Evolutionary conservation across 2,888 invertebrate species (phyloP), one percentile per base, ranked within the genome.

Genomic region (Leptopilina syphax): DNA sequence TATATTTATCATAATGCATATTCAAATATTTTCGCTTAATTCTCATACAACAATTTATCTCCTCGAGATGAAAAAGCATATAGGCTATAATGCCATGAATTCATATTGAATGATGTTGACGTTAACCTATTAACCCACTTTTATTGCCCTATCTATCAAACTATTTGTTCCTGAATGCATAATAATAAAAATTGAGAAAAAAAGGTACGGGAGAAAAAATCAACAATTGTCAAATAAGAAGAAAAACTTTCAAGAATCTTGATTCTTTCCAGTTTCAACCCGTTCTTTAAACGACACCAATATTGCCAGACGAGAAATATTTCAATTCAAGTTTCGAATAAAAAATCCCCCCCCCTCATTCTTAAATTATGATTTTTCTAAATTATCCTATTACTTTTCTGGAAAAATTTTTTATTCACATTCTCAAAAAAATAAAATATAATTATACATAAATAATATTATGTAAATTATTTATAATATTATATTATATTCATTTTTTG

Each of bases 121-220:
- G 12, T 73, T 73, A 60, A 41, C 73, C 73, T 57, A 73, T 57
- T 41, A 34, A 34, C 41, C 73, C n/a, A 0, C 13, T 73, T 73
- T 73, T 73, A 73, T 73, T 73, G 50, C 27, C 54, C 54, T 50
- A 70, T 27, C 50, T 70, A 70, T 70, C 34, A 34, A 73, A 73
- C 27, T 41, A 60, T 34, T 73, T 73, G 57, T 73, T 73, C 34
- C 73, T 2, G 27, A 73, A 54, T 73, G 34, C n/a, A 73, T 50
- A 6, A 50, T 50, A 50, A 50, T 50, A 50, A 34, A 34, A 34
- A 34, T 34, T 44, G 6, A 44, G 8, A 44, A 13, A 54, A 13
- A 13, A 73, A 73, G 73, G 57, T 41, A 73, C 34, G 10, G n/a
- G 73, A 50, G 50, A 50, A 73, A 73, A 41, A 73, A 18, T 24